Conservation (phyloP, 1,140 invertebrate genomes). For the Sminthurinus signatus region DNA sequence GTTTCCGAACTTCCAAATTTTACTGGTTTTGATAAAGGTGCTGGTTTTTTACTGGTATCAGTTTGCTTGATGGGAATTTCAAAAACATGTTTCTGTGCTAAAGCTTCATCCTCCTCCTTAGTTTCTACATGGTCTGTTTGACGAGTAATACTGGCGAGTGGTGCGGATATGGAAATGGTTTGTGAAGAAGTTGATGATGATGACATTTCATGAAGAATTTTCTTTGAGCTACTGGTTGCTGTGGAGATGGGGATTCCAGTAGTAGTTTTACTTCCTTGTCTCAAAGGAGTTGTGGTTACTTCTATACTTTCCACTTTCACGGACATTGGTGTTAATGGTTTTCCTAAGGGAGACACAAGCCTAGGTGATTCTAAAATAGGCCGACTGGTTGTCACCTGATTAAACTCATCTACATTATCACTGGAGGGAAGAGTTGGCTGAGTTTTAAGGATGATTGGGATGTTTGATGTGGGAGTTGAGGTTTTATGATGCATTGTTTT, state of each 20-base stretch:
- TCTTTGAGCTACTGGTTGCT: neutral
- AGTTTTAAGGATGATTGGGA: constrained; percentile 11
- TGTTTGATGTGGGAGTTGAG: neutral
- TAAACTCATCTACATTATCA: neutral
- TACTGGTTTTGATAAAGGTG: neutral
- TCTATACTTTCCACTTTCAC: constrained; percentile 9
- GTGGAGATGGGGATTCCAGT: neutral
- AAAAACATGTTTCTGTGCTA: too few relatives aligned
- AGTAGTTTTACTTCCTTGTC: neutral
- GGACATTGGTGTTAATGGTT: neutral
- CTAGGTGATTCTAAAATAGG: constrained; percentile 8
- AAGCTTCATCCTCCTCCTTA: too few relatives aligned
- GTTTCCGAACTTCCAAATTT: too few relatives aligned
- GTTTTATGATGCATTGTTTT: too few relatives aligned
- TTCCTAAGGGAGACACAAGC: constrained; percentile 7
- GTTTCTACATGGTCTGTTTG: neutral
- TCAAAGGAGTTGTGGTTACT: neutral
- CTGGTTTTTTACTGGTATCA: neutral
- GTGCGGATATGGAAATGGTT: neutral
- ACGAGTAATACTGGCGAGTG: neutral
- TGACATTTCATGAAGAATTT: neutral
- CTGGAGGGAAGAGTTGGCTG: constrained; percentile 3
- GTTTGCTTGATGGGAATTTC: too few relatives aligned
- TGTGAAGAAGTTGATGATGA: neutral
- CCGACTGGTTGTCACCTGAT: neutral